A percentile compares a stretch with the other conserved stretches of the same genome.
Evolutionary conservation across 2,888 invertebrate species (phyloP).

Genomic region (Gastrophysa polygoni): DNA sequence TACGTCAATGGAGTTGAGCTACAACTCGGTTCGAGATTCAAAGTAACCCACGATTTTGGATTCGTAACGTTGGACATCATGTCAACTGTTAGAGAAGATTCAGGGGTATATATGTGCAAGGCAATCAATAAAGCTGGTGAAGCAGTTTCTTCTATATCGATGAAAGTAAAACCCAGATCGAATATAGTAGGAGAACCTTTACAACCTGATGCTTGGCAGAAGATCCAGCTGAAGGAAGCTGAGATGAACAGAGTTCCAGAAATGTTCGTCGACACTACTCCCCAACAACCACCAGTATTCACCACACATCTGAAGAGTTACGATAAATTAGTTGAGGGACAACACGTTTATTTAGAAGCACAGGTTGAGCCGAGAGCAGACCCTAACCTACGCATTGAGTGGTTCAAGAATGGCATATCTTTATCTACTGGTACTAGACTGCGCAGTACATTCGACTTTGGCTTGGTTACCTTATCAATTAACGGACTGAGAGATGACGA

Average conservation of each 20-base stretch:
- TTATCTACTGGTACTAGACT: slow-evolving; percentile 87
- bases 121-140: slow-evolving; percentile 94
- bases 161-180: slow-evolving; percentile 85
- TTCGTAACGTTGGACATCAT: slow-evolving; percentile 91
- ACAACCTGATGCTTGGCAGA: slow-evolving; percentile 91
- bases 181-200: slow-evolving; percentile 83
- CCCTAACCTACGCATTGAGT: slow-evolving; percentile 85
- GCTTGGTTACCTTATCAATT: slow-evolving; percentile 90
- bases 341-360: slow-evolving; percentile 85
- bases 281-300: slow-evolving; percentile 94
- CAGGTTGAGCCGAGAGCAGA: slow-evolving; percentile 91
- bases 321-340: slow-evolving; percentile 84
- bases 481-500: slow-evolving; percentile 88
- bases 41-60: slow-evolving; percentile 92
- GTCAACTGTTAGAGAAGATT: slow-evolving; percentile 86
- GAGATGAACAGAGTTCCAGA: slow-evolving; percentile 89
- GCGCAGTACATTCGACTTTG: slow-evolving; percentile 95
- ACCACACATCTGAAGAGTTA: slow-evolving; percentile 87
- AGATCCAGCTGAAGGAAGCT: slow-evolving; percentile 89
- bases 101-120: slow-evolving; percentile 92
- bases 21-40: slow-evolving; percentile 90
- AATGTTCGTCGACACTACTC: slow-evolving; percentile 83
- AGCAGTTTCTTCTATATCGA: slow-evolving; percentile 88
- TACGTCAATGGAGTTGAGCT: slow-evolving; percentile 93
- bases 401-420: slow-evolving; percentile 91